A percentile compares a stretch with the other conserved stretches of the same genome.
Conservation (phyloP, 2,113 vertebrate species). For the Corydoras maculifer region DNA sequence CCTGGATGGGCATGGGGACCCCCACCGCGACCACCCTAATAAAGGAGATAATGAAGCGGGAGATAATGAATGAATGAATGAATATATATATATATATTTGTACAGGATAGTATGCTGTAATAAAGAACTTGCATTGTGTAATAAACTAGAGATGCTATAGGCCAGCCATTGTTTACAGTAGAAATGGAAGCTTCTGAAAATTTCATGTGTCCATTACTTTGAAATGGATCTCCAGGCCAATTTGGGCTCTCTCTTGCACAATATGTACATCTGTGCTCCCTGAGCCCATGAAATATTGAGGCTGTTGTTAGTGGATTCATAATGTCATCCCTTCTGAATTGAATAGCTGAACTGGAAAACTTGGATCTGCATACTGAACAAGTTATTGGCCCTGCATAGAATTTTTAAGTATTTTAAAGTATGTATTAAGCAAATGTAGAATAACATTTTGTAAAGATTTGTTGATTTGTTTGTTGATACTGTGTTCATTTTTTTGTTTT, state of each 20-base stretch:
- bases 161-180: slow-evolving; percentile 46
- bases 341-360: slow-evolving; percentile 13
- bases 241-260: neutral
- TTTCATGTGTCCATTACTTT: slow-evolving; percentile 43
- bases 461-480: neutral
- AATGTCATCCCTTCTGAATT: neutral
- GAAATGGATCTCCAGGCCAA: slow-evolving; percentile 21
- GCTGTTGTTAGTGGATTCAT: slow-evolving; percentile 22
- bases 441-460: no score
- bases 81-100: no score
- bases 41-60: no score
- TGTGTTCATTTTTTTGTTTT: neutral
- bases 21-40: no score
- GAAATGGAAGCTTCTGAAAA: slow-evolving; percentile 50
- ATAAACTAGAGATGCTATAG: slow-evolving; percentile 20
- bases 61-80: no score
- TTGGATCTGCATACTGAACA: neutral
- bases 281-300: slow-evolving; percentile 42
- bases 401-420: no score
- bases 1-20: no score
- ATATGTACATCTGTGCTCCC: slow-evolving; percentile 26
- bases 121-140: slow-evolving; percentile 19
- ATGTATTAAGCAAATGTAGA: no score
- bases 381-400: neutral
- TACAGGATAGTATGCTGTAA: no score